Base-by-base conservation (phyloP, 2,797 vertebrate genomes). In the Clarias pachynema region DNA sequence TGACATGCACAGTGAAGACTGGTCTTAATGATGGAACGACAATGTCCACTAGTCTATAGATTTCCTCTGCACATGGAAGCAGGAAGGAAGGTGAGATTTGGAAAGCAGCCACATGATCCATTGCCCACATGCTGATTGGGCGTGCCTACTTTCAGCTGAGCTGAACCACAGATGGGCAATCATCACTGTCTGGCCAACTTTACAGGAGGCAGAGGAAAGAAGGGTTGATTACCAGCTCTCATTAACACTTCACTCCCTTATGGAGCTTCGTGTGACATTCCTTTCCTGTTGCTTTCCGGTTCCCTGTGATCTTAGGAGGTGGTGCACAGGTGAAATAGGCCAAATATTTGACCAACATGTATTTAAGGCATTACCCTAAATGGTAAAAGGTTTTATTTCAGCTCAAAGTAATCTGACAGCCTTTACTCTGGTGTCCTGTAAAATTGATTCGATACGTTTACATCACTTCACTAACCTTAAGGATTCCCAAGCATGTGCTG, bases 101-200 rank as follows among this genome's bases (percentile, higher is more conserved):
- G 86, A 85, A 89, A 74, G 62, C 59, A 85, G 72, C 87, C 86
- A 89, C 69, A 86, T 87, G 74, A 86, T 73, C 82, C 62, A 44
- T 53, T 88, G 84, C 75, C 85, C 84, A 75, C 53, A 49, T 6
- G 60, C 20, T 63, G 66, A 89, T 80, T 87, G 84, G 83, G 82
- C 79, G 34, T 74, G 40, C 80, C 79, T 81, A 80, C 72, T 81
- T 70, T 77, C 79, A 84, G 63, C 79, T 89, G 66, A 84, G 80
- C 70, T 83, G 83, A 75, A 85, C 86, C 87, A 77, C 86, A 79
- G 85, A 84, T 85, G 78, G 86, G 63, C 78, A 81, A 83, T 77
- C 56, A 63, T 80, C 73, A 81, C 77, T 82, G 86, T 87, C 85
- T 68, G 79, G 82, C 85, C 85, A 73, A 83, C 69, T 84, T 77